Percentiles rank a stretch among this genome's conserved stretches.
These are phyloP conservation scores for Lepidurus packardi DNA, from an alignment of 1,140 invertebrate species.

Conservation along the genomic window DNA sequence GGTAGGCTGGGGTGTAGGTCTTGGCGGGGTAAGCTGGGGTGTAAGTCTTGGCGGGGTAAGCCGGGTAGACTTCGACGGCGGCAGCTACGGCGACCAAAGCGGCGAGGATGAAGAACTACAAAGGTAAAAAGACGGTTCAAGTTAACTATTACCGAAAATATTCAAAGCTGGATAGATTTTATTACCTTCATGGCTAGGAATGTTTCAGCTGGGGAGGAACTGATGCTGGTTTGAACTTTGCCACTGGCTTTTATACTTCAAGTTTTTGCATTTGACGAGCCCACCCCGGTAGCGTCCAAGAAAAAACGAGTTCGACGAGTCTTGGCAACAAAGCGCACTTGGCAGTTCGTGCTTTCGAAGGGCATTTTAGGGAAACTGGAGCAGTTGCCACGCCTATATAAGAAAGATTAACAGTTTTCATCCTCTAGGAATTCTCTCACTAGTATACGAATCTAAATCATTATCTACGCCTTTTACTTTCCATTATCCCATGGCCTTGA, in stretches of 20 bases:
- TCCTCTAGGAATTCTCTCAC: not conserved
- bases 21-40: not conserved
- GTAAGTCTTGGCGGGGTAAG: constrained; percentile 23
- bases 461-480: no score
- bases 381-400: not conserved
- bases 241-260: not conserved
- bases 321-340: not conserved
- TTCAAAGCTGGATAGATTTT: not conserved
- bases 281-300: not conserved
- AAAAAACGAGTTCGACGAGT: not conserved
- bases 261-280: not conserved
- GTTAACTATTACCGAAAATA: not conserved
- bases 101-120: constrained; percentile 29
- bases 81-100: constrained; percentile 29
- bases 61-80: constrained; percentile 22
- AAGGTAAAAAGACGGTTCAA: not conserved
- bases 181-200: not conserved
- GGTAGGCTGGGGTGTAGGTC: constrained; percentile 13
- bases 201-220: not conserved
- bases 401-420: not conserved
- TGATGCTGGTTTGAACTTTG: not conserved
- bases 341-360: not conserved
- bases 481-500: no score
- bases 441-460: not conserved
- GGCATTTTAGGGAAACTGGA: not conserved